Evolutionary conservation across 2,797 vertebrate genomes (phyloP).

Genomic region (Meriones psammophilus): DNA sequence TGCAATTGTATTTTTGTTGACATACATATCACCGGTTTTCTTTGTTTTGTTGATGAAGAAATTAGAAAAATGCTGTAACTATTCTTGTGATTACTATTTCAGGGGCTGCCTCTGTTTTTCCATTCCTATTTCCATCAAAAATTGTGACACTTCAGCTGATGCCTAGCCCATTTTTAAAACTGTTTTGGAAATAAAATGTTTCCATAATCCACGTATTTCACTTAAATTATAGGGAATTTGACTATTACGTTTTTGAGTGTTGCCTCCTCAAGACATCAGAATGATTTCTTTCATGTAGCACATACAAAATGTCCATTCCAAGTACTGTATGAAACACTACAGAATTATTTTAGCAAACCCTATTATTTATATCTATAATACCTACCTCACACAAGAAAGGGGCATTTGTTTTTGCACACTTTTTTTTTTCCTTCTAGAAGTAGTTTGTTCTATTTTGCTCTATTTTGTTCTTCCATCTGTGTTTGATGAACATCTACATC

Average conservation of each 20-base stretch:
- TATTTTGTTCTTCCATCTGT: not conserved
- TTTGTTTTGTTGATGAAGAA: constrained; percentile 10
- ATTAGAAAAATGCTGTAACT: not conserved
- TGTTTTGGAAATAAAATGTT: not conserved
- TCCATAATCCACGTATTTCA: not conserved
- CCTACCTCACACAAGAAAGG: not conserved
- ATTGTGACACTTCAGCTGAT: not conserved
- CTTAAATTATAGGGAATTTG: not conserved
- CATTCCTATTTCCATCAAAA: not conserved
- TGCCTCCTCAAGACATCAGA: not conserved
- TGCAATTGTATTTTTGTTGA: not conserved
- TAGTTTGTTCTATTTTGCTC: not conserved
- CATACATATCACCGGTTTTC: not conserved
- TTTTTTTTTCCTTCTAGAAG: not conserved
- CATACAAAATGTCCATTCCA: not conserved
- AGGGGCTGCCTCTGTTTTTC: not conserved
- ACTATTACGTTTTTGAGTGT: constrained; percentile 21
- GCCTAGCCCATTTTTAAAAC: not conserved
- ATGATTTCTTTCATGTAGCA: not conserved
- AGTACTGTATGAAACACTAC: not conserved
- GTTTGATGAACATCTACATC: not conserved
- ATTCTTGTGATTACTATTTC: not conserved
- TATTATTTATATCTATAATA: not conserved
- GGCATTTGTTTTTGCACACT: not conserved
- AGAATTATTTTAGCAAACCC: not conserved